Evolutionary conservation across 2,113 vertebrate species (phyloP), one percentile per base, ranked within the genome.

Genomic region (Crocuta crocuta): DNA sequence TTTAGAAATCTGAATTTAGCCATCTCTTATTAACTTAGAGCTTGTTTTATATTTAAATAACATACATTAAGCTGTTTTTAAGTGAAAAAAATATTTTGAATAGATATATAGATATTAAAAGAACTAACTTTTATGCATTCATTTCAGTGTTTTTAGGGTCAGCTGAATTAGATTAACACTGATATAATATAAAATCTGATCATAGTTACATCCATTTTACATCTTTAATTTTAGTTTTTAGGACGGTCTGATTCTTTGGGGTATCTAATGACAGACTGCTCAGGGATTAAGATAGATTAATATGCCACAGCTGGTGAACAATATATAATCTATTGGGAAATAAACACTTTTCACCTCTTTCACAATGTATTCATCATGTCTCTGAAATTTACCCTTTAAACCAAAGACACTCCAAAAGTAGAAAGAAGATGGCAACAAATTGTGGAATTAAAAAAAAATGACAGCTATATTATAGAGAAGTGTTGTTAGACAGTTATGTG

Each of bases 281-380:
- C 91, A 92, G 95, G 74, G 85, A 97, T 97, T 98, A 97, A 95
- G 86, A 91, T 95, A 95, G 93, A 98, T 97, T 98, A 98, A 98
- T 97, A 98, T 94, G 48, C 95, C 98, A 65, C 97, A 98, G 94
- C 94, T 98, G 97, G 94, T 97, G 85, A 95, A 97, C 55, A 90
- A 97, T 93, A 50, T 16, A 66, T 23, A 88, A 19, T 97, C 97
- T 98, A 85, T 70, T 89, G 84, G 97, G 90, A 98, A 95, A 95
- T 96, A 98, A 94, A 87, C 76, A 92, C 19, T 95, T 86, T 94
- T 98, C 97, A 97, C 94, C 87, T 98, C 84, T 97, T 96, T 93
- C 93, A 96, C 98, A 97, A 79, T 97, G 66, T 96, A 33, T 92
- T 95, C 96, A 88, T 90, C 71, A 55, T 33, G 3, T 94, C 78